Evolutionary conservation across 1,140 invertebrate genomes (phyloP).

Genomic region (Lepidostoma basale): DNA sequence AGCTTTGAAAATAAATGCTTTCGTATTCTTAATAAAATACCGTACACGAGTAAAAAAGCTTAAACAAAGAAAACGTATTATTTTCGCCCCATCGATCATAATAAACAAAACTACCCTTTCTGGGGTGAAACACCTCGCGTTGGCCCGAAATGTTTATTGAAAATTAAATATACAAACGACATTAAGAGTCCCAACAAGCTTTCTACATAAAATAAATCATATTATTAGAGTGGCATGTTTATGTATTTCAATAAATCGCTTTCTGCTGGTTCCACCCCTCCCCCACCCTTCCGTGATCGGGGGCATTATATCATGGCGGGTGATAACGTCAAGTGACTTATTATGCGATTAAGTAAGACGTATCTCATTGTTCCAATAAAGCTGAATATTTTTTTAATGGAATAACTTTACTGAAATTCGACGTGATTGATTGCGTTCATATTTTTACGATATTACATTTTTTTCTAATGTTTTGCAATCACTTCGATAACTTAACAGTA

Average conservation of each 20-base stretch:
- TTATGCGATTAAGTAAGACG: constrained; percentile 30
- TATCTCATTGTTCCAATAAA: constrained; percentile 28
- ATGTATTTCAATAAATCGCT: constrained; percentile 26
- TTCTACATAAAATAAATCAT: constrained; percentile 23
- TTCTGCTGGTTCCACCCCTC: neutral
- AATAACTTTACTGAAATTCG: constrained; percentile 14
- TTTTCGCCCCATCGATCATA: neutral
- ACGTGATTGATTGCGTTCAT: constrained; percentile 5
- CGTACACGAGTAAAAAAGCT: too few relatives aligned
- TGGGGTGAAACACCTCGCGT: constrained; percentile 6
- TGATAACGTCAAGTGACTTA: constrained; percentile 34
- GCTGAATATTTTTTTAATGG: constrained; percentile 17
- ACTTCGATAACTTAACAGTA: too few relatives aligned
- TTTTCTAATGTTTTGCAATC: neutral
- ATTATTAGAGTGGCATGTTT: constrained; percentile 27
- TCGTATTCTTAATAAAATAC: too few relatives aligned
- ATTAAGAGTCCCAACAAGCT: neutral
- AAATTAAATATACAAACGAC: constrained; percentile 13
- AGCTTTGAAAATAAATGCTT: too few relatives aligned
- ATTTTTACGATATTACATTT: neutral
- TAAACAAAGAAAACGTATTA: too few relatives aligned
- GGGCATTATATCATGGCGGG: constrained; percentile 21
- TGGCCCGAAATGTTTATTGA: constrained; percentile 12
- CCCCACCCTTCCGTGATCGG: constrained; percentile 6
- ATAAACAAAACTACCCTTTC: neutral